A percentile compares a stretch with the other conserved stretches of the same genome.
phyloP scores from a whole-genome alignment of 2,888 invertebrate genomes.

The Hybos culiciformis region DNA sequence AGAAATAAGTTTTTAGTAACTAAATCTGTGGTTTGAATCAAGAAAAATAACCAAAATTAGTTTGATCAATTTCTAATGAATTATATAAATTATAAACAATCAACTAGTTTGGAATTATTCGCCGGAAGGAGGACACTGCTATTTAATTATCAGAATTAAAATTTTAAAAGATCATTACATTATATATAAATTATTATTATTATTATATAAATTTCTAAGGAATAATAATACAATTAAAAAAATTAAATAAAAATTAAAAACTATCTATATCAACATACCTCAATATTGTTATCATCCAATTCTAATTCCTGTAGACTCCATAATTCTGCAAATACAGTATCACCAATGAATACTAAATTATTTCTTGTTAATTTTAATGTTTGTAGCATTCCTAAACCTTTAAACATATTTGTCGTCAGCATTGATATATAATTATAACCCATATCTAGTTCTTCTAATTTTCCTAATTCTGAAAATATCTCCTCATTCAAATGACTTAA shows the following conservation, averaged over 20 bases:
- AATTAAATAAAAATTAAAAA: not conserved
- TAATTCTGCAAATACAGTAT: slow-evolving; percentile 57
- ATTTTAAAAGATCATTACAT: no score
- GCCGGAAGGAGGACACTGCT: no score
- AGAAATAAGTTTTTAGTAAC: no score
- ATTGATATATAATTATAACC: slow-evolving; percentile 55
- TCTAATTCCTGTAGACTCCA: slow-evolving; percentile 50
- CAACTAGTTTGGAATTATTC: no score
- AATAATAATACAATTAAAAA: no score
- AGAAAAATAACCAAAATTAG: no score
- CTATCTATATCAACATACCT: slow-evolving; percentile 18
- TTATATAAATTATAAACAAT: no score
- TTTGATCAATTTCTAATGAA: no score
- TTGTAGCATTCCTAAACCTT: slow-evolving; percentile 51
- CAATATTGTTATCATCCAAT: slow-evolving; percentile 47
- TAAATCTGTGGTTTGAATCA: no score
- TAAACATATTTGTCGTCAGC: slow-evolving; percentile 55
- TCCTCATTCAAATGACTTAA: slow-evolving; percentile 64
- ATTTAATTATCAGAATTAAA: no score
- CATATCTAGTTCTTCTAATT: slow-evolving; percentile 60
- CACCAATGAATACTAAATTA: slow-evolving; percentile 54
- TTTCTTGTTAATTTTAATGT: slow-evolving; percentile 56
- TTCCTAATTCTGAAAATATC: slow-evolving; percentile 53
- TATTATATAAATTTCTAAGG: no score
- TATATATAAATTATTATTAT: no score